Evolutionary conservation across 2,888 invertebrate genomes (phyloP).

Genomic region (Zygogramma bicolorata): DNA sequence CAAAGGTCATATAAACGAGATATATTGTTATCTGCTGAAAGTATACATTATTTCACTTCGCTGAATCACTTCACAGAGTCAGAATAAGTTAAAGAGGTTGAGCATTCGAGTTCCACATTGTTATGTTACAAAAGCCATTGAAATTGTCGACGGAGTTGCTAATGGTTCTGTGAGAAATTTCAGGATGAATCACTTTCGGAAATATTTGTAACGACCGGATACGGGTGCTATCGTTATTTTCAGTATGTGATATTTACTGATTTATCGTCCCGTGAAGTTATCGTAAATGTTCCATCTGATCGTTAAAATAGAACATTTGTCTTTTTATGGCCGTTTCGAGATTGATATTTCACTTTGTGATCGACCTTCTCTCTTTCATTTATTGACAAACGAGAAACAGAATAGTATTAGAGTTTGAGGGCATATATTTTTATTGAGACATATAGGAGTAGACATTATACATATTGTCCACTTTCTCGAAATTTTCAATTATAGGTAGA

Average conservation of each 20-base stretch:
- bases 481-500: no score
- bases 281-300: no score
- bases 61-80: constrained; percentile 27
- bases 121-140: constrained; percentile 24
- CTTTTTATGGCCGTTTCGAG: no score
- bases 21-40: constrained; percentile 29
- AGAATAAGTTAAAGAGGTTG: constrained; percentile 28
- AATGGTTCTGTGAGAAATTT: constrained; percentile 12
- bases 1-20: constrained; percentile 30
- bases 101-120: constrained; percentile 22
- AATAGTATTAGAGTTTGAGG: no score
- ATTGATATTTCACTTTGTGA: no score
- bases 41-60: constrained; percentile 27
- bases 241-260: background rate
- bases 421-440: no score
- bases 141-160: constrained; percentile 16
- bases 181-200: background rate
- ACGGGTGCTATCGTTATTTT: background rate
- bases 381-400: no score
- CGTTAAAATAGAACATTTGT: no score
- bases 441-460: no score
- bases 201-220: background rate
- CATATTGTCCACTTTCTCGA: no score
- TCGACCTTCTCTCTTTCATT: no score
- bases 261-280: no score